Evolutionary conservation across 2,113 vertebrate genomes (phyloP).

Genomic region (Serilophus lunatus): DNA sequence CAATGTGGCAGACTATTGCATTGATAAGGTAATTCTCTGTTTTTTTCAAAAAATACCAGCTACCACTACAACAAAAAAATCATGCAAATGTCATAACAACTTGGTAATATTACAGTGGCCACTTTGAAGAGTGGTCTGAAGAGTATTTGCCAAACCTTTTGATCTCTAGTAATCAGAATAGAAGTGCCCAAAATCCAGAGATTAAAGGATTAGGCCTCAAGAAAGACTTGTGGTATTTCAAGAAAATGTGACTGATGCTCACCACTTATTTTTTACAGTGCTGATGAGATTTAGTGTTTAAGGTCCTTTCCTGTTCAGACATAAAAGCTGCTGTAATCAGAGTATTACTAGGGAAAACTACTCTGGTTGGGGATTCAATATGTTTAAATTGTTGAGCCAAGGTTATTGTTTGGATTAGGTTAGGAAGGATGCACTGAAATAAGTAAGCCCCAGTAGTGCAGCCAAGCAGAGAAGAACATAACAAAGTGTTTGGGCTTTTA

Average conservation of each 20-base stretch:
- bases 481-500: constrained; percentile 14
- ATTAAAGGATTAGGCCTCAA: constrained; percentile 68
- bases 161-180: constrained; percentile 65
- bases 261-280: constrained; percentile 68
- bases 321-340: constrained; percentile 73
- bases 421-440: constrained; percentile 55
- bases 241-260: constrained; percentile 71
- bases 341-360: constrained; percentile 66
- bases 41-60: background rate
- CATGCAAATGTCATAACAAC: background rate
- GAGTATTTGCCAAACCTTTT: constrained; percentile 51
- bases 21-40: background rate
- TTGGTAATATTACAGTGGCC: constrained; percentile 10
- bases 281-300: constrained; percentile 72
- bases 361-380: constrained; percentile 58
- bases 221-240: constrained; percentile 69
- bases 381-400: constrained; percentile 59
- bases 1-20: background rate
- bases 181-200: constrained; percentile 69
- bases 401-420: constrained; percentile 66
- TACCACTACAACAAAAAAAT: background rate
- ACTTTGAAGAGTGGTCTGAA: constrained; percentile 45
- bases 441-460: constrained; percentile 16
- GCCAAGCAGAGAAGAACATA: constrained; percentile 36
- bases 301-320: constrained; percentile 68